Base-by-base conservation (phyloP, 2,797 vertebrate genomes). In the Holocentrus rufus region DNA sequence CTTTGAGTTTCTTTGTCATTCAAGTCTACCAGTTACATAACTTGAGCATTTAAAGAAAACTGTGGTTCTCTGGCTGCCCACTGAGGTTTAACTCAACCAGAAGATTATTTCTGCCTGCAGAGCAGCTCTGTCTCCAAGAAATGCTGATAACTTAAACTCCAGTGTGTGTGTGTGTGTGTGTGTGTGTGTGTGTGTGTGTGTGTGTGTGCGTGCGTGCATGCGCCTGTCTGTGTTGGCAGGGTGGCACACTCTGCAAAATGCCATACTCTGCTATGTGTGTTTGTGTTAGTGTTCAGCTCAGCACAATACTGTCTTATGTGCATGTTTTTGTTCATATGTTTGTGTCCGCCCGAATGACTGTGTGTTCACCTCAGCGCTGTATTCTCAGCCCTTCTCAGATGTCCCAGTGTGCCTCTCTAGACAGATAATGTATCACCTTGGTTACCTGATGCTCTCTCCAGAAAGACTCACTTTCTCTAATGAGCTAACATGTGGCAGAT, bases 401-500 rank as follows among this genome's bases (percentile, higher is more conserved):
- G 57, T 65, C 42, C 30, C 25, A 10, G 44, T 62, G 55, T 71
- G 65, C 52, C 68, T 30, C 74, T 34, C 27, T n/a, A 54, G 10
- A 49, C 82, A 80, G 76, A 80, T 86, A 76, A 84, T 81, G 76
- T 65, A 81, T 85, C 70, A 27, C 52, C 81, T 65, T 60, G 1
- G 72, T 88, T 88, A 88, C 85, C 76, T 77, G 83, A 85, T 80
- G 67, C 79, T 75, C 77, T 75, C 65, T 18, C 46, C 50, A 65
- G 63, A 82, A 76, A 58, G 23, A 39, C 62, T 77, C 81, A 82
- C 84, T 83, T 75, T 71, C 76, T 74, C 77, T 86, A 87, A 90
- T 81, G 79, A 83, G 65, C 77, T 36, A 76, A 83, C 88, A 85
- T 85, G 88, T 81, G 80, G 61, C 61, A 60, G 67, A 57, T 82